Evolutionary conservation across 1,140 invertebrate species (phyloP).

Genomic region (Drosophila quadrilineata): DNA sequence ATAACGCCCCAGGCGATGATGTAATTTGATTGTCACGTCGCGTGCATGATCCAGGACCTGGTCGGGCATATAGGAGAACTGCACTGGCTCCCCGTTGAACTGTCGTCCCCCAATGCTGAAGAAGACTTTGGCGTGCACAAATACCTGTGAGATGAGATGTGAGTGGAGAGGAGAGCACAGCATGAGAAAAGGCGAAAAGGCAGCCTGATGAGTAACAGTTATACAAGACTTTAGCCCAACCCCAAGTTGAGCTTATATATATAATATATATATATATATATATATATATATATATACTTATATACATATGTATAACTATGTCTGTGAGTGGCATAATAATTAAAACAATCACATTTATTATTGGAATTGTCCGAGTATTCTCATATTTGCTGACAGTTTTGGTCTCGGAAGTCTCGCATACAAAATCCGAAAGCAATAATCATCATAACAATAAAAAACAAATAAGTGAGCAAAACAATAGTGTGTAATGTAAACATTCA

Average conservation of each 20-base stretch:
- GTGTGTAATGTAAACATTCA: slow-evolving; percentile 21
- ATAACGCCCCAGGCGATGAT: slow-evolving; percentile 88
- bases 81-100: slow-evolving; percentile 84
- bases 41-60: slow-evolving; percentile 90
- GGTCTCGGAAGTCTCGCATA: slow-evolving; percentile 56
- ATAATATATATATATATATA: too few species aligned
- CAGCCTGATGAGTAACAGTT: slow-evolving; percentile 46
- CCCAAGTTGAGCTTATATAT: too few species aligned
- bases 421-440: too few species aligned
- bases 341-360: slow-evolving; percentile 50
- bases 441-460: slow-evolving; percentile 18
- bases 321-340: slow-evolving; percentile 67
- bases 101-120: slow-evolving; percentile 89
- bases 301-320: neutral
- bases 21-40: slow-evolving; percentile 91
- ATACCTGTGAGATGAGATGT: slow-evolving; percentile 83
- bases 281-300: too few species aligned
- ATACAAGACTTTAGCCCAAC: slow-evolving; percentile 1
- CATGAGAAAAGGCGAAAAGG: neutral
- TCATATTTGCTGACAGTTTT: slow-evolving; percentile 44
- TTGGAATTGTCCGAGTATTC: slow-evolving; percentile 26
- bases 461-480: slow-evolving; percentile 3
- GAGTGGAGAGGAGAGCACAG: neutral
- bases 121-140: slow-evolving; percentile 86
- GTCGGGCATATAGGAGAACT: slow-evolving; percentile 90